A percentile compares a stretch with the other conserved stretches of the same genome.
These are phyloP conservation scores for Disparrhopalites patrizii DNA, from an alignment of 2,888 invertebrate species.

Conservation along the genomic window DNA sequence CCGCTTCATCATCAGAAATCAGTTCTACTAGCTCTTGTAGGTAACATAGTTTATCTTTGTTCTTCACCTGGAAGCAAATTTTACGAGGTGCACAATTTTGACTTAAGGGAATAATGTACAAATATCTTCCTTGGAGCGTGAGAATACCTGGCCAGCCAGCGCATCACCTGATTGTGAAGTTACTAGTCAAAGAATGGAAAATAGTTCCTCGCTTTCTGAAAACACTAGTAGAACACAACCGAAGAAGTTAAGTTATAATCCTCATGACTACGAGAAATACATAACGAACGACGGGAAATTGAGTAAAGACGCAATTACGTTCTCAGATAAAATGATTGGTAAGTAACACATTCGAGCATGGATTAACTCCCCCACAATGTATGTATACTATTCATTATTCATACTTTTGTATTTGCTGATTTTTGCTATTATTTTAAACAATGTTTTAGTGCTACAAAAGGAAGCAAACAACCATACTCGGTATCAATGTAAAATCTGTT, in stretches of 20 bases:
- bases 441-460: too few species aligned
- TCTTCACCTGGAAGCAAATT: too few species aligned
- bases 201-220: too few species aligned
- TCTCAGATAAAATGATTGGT: background rate
- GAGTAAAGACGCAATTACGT: background rate
- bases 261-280: background rate
- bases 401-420: too few species aligned
- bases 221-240: too few species aligned
- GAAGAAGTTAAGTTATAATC: background rate
- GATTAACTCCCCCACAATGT: too few species aligned
- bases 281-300: background rate
- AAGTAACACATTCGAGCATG: background rate
- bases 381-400: too few species aligned
- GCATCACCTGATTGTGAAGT: background rate
- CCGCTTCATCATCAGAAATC: background rate
- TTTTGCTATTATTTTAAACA: too few species aligned
- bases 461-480: too few species aligned
- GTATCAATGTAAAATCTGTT: slow-evolving; percentile 4
- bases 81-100: background rate
- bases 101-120: background rate
- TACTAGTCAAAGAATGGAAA: too few species aligned
- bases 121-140: background rate
- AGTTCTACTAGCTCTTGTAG: background rate
- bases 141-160: too few species aligned
- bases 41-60: background rate